Evolutionary conservation across 1,140 invertebrate genomes (phyloP), one percentile per base, ranked within the genome.

Genomic region (Heliconius hewitsoni): DNA sequence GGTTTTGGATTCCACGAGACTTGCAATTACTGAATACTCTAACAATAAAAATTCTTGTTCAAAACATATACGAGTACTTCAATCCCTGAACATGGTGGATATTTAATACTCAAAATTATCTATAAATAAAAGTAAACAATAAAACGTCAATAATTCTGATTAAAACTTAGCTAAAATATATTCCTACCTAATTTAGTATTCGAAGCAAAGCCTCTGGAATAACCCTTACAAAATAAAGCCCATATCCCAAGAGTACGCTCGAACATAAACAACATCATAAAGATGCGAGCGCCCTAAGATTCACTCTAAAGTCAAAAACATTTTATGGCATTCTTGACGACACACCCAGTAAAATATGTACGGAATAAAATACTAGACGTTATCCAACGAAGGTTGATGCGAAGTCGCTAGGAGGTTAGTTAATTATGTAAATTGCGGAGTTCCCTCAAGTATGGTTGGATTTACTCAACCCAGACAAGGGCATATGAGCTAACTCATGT

Each of bases 401-500:
- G 78, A 88, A 89, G 85, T 87, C 87, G 81, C 81, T 83, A 82
- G 86, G 84, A 89, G 88, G 85, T 89, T 86, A 84, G 89, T 91
- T 91, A 90, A 90, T 91, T 89, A 91, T 90, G 89, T 84, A 90
- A 90, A 91, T 91, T 87, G 87, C 85, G 83, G 84, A 87, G 85
- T 87, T 84, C 81, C 73, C 83, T 85, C 82, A 89, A 87, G 84
- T 86, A 90, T 89, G 85, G 85, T 73, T 84, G 86, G 85, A 88
- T 90, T 89, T 85, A 85, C 83, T 87, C 85, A 86, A 85, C 82
- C 83, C 83, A 76, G 72, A 46, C 74, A 77, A 77, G 75, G 71
- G 42, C 72, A 50, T 81, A 52, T 27, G 76, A 72, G 70, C 76
- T 52, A 60, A 71, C 66, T 39, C 66, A 42, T 72, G 75, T 71